A percentile compares a stretch with the other conserved stretches of the same genome.
These are phyloP conservation scores for Muscicapa comitata DNA, from an alignment of 2,797 vertebrate species.

Conservation along the genomic window DNA sequence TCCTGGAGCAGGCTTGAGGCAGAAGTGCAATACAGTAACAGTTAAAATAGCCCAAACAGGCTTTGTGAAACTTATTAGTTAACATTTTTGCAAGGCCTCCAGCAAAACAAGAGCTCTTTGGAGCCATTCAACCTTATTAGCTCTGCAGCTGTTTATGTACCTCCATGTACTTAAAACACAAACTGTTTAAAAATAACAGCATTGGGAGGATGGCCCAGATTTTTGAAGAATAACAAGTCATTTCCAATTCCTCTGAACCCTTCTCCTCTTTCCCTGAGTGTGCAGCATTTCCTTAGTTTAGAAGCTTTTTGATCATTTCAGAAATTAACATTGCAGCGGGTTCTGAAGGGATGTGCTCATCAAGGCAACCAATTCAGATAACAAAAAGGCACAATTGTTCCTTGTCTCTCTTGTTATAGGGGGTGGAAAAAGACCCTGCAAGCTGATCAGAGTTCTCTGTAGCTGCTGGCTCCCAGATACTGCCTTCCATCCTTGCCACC, in stretches of 20 bases:
- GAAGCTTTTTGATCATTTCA: constrained; percentile 65
- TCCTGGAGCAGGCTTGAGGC: background rate
- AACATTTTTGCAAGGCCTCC: background rate
- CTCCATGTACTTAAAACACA: background rate
- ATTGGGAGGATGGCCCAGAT: constrained; percentile 37
- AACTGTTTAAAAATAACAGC: constrained; percentile 39
- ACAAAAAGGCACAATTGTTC: constrained; percentile 34
- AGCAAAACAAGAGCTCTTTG: background rate
- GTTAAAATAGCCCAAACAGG: background rate
- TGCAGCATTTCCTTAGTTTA: constrained; percentile 54
- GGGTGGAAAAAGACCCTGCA: fast-evolving
- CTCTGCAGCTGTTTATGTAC: background rate
- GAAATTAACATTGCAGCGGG: constrained; percentile 6
- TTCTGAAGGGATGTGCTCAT: constrained; percentile 41
- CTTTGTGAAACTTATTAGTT: background rate
- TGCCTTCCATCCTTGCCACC: background rate
- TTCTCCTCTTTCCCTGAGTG: constrained; percentile 16
- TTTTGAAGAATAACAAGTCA: constrained; percentile 29
- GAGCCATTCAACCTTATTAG: background rate
- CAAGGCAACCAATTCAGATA: constrained; percentile 47
- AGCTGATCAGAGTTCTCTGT: background rate
- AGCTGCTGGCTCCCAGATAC: background rate
- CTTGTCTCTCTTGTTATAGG: background rate
- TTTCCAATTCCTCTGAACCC: constrained; percentile 57
- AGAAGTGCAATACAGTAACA: background rate